Conservation (phyloP, 2,888 invertebrate species). For the Tryphoninae sp. region DNA sequence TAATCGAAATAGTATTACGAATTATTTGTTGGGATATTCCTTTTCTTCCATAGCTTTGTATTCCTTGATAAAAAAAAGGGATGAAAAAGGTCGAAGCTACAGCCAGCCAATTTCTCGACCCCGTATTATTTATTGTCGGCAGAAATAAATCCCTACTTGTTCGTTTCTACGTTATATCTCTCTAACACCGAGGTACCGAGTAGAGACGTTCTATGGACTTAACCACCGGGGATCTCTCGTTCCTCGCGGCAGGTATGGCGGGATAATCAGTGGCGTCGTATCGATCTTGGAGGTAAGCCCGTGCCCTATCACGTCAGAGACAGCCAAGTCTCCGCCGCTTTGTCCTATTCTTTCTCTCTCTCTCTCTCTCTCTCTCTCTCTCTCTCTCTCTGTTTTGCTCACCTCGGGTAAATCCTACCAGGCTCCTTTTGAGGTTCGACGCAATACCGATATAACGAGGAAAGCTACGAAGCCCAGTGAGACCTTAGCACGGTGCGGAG, state of each 20-base stretch:
- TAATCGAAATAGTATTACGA: no score
- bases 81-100: neutral
- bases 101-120: neutral
- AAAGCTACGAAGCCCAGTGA: slow-evolving; percentile 24
- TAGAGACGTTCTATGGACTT: neutral
- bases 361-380: slow-evolving; percentile 5
- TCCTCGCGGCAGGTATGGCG: slow-evolving; percentile 40
- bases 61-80: no score
- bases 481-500: neutral
- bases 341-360: slow-evolving; percentile 11
- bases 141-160: slow-evolving; percentile 1
- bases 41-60: no score
- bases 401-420: neutral
- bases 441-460: slow-evolving; percentile 42
- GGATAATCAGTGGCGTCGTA: slow-evolving; percentile 57
- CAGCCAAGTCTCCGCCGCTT: slow-evolving; percentile 43
- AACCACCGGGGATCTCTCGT: slow-evolving; percentile 20
- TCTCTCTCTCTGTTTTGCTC: neutral
- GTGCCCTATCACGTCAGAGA: slow-evolving; percentile 55
- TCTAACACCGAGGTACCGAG: neutral
- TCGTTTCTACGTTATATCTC: slow-evolving; percentile 10
- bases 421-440: slow-evolving; percentile 48
- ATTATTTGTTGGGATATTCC: no score
- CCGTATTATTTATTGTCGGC: slow-evolving; percentile 12
- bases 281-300: slow-evolving; percentile 57